phyloP scores from a whole-genome alignment of 2,797 vertebrate species.

The Sitta carolinensis region DNA sequence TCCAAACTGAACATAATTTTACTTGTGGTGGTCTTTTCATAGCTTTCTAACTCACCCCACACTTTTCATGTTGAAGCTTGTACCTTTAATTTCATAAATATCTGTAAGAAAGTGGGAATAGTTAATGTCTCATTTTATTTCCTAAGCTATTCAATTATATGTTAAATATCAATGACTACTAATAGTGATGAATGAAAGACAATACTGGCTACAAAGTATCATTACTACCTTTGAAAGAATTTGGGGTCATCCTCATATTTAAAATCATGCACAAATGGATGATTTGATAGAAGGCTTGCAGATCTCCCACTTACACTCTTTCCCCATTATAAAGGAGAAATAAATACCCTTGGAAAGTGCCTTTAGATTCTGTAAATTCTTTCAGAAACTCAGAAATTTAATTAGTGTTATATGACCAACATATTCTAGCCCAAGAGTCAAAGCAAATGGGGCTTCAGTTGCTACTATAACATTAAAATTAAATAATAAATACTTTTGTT shows the following conservation, averaged over 20 bases:
- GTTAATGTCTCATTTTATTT: neutral
- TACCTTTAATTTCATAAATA: neutral
- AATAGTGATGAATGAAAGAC: neutral
- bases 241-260: neutral
- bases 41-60: neutral
- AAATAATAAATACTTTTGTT: neutral
- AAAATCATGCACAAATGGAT: neutral
- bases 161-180: neutral
- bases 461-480: neutral
- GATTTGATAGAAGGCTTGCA: neutral
- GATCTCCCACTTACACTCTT: neutral
- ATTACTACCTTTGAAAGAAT: neutral
- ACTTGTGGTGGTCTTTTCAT: neutral
- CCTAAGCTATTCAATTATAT: neutral
- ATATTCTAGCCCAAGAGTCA: neutral
- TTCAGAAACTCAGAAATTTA: neutral
- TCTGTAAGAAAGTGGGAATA: neutral
- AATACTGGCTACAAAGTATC: neutral
- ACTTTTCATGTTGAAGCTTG: fast-evolving
- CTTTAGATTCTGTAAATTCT: neutral
- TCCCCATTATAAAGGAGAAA: neutral
- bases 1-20: neutral
- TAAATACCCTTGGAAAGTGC: neutral
- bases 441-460: fast-evolving
- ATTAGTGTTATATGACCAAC: neutral